These are phyloP conservation scores for Lepidurus apus DNA, from an alignment of 1,140 invertebrate genomes.

Conservation along the genomic window DNA sequence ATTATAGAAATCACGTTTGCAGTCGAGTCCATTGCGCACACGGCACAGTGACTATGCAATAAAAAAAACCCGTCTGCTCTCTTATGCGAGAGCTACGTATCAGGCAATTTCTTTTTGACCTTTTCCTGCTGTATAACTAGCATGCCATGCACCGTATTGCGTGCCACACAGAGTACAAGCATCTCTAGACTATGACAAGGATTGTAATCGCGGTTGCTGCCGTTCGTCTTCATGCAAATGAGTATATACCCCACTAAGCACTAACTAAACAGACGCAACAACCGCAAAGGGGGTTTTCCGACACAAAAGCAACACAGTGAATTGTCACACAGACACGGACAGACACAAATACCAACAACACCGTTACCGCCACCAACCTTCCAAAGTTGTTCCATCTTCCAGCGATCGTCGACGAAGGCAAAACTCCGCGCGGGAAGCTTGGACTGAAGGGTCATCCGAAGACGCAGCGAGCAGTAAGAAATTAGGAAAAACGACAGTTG, in stretches of 20 bases:
- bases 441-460: conserved; percentile 24
- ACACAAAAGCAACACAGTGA: conserved; percentile 19
- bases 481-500: conserved; percentile 27
- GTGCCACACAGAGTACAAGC: neutral
- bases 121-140: neutral
- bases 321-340: neutral
- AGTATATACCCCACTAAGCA: conserved; percentile 7
- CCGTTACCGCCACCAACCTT: conserved; percentile 30
- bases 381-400: conserved; percentile 36
- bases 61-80: neutral
- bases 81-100: neutral
- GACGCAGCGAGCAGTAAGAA: neutral
- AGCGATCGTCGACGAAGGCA: conserved; percentile 35
- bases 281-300: neutral
- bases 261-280: conserved; percentile 12
- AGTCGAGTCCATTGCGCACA: neutral
- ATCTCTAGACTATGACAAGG: conserved; percentile 3
- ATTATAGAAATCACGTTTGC: neutral
- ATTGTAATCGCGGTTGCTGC: conserved; percentile 16
- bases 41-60: neutral
- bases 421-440: conserved; percentile 34
- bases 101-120: neutral
- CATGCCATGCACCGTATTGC: conserved; percentile 10
- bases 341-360: conserved; percentile 9
- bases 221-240: conserved; percentile 2